Evolutionary conservation across 1,140 invertebrate genomes (phyloP).

Genomic region (Drosophila bocki): DNA sequence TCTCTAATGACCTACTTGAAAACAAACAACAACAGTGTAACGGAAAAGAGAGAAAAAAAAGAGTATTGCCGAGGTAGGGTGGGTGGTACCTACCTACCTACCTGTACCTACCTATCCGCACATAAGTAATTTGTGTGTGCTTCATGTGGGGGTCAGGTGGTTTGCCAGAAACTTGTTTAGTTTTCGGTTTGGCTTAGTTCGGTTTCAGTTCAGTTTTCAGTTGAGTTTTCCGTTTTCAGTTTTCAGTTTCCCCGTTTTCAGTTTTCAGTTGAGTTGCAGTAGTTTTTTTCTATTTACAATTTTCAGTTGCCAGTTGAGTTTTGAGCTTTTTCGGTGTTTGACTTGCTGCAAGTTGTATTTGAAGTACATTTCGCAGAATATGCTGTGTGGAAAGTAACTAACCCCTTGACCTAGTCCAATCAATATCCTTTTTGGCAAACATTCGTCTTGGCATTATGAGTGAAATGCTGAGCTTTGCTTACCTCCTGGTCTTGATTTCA

Average conservation of each 20-base stretch:
- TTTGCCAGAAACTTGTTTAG: conserved; percentile 66
- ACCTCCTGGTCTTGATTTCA: background rate
- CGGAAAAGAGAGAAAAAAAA: background rate
- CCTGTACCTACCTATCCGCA: conserved; percentile 8
- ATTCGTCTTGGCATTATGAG: conserved; percentile 48
- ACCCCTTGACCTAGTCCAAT: conserved; percentile 77
- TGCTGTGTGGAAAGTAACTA: conserved; percentile 41
- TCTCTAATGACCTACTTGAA: conserved; percentile 77
- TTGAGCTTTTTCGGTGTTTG: conserved; percentile 6
- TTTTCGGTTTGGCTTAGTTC: conserved; percentile 55
- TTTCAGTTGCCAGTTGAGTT: conserved; percentile 10
- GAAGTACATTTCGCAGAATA: conserved; percentile 45
- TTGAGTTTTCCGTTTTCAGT: conserved; percentile 5
- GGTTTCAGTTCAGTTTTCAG: conserved; percentile 40
- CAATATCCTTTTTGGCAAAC: conserved; percentile 45
- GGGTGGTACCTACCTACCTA: background rate
- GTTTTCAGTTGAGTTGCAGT: conserved; percentile 32
- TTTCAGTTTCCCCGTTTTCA: conserved; percentile 1
- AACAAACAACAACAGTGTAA: conserved; percentile 48
- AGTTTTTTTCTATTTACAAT: conserved; percentile 22
- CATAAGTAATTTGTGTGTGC: conserved; percentile 66
- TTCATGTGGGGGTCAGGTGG: conserved; percentile 45
- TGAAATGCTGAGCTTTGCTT: conserved; percentile 55
- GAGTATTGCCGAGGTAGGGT: background rate
- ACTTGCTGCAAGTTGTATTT: conserved; percentile 44